Evolutionary conservation across 1,140 invertebrate genomes (phyloP).

Genomic region (Melitaea cinxia): DNA sequence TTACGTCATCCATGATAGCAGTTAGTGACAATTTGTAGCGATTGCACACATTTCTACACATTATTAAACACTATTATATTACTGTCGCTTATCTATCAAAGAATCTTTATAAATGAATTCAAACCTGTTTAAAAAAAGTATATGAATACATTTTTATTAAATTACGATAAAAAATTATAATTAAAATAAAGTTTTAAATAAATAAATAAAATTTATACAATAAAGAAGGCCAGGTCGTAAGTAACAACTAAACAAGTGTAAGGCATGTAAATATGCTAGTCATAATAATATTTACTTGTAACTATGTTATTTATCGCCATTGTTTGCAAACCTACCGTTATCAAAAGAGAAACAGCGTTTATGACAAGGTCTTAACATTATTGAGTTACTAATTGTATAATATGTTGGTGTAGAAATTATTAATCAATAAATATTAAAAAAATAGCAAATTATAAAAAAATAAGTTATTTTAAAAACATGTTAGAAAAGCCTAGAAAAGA

Average conservation of each 20-base stretch:
- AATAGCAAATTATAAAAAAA: neutral
- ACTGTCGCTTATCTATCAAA: no score
- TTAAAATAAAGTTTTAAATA: conserved; percentile 24
- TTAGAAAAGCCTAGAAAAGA: conserved; percentile 64
- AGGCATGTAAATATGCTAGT: conserved; percentile 32
- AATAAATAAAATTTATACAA: conserved; percentile 32
- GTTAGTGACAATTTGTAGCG: no score
- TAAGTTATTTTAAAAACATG: conserved; percentile 12
- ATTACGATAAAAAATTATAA: conserved; percentile 24
- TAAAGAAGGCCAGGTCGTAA: conserved; percentile 35
- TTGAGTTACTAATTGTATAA: conserved; percentile 3
- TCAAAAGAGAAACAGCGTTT: conserved; percentile 40
- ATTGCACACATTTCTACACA: no score
- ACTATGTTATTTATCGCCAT: conserved; percentile 41
- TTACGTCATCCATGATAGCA: no score
- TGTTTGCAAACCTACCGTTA: conserved; percentile 45
- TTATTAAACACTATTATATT: no score
- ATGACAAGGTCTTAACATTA: conserved; percentile 21
- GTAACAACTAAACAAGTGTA: conserved; percentile 35
- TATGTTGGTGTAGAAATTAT: neutral
- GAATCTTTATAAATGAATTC: no score
- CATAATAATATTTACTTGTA: conserved; percentile 37
- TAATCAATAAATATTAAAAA: neutral
- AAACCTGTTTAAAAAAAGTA: no score
- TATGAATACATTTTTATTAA: neutral